Conservation (phyloP, 1,140 invertebrate genomes). For the Meteorus sp. region DNA sequence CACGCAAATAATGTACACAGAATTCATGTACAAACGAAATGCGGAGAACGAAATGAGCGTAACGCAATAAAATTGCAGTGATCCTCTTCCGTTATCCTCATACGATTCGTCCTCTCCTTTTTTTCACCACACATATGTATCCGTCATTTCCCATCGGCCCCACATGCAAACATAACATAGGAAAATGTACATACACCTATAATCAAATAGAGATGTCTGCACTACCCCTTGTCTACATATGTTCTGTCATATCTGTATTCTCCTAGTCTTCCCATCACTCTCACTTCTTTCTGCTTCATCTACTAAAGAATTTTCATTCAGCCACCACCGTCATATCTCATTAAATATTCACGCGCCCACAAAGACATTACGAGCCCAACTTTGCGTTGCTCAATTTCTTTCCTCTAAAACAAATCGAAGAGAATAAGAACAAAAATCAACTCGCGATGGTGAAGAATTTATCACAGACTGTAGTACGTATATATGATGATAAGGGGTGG, state of each 20-base stretch:
- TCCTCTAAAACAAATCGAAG: neutral
- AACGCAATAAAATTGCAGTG: constrained; percentile 47
- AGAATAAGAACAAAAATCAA: constrained; percentile 41
- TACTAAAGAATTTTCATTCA: too few species aligned
- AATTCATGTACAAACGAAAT: constrained; percentile 44
- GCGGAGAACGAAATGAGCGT: constrained; percentile 49
- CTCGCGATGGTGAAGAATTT: constrained; percentile 38
- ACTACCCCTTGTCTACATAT: too few species aligned
- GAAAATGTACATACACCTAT: neutral
- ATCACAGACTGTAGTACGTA: constrained; percentile 16
- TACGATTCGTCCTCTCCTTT: constrained; percentile 7
- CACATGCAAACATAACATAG: constrained; percentile 1
- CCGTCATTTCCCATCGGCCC: neutral
- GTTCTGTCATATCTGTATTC: too few species aligned
- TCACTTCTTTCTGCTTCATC: too few species aligned
- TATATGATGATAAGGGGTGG: constrained; percentile 35
- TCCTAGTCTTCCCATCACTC: too few species aligned
- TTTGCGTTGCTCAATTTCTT: too few species aligned
- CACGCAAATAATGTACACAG: constrained; percentile 22
- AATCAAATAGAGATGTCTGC: too few species aligned
- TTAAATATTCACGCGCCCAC: too few species aligned
- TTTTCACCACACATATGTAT: neutral
- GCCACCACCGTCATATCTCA: too few species aligned
- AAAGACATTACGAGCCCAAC: too few species aligned
- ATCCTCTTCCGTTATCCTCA: constrained; percentile 46